Percentiles rank a stretch among this genome's conserved stretches.
These are phyloP conservation scores for Synanthedon vespiformis DNA, from an alignment of 2,888 invertebrate genomes.

Conservation along the genomic window DNA sequence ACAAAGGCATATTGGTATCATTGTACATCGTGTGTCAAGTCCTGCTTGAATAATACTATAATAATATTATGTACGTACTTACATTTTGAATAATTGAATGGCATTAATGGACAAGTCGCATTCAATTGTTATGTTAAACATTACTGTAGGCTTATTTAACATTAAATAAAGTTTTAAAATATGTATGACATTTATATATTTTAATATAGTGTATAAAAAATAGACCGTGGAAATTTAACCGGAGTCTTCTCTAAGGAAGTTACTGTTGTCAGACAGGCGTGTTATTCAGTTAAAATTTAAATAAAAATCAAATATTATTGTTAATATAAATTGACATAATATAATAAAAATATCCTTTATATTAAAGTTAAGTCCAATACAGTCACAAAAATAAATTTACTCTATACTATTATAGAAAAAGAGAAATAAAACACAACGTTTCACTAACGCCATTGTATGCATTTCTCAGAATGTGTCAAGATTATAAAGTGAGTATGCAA, in stretches of 20 bases:
- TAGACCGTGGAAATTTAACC: no score
- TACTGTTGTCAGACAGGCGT: no score
- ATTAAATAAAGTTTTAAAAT: no score
- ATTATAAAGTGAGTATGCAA: neutral
- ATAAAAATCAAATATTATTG: no score
- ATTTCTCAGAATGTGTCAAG: neutral
- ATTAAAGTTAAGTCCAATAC: no score
- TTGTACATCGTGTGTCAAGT: slow-evolving; percentile 22
- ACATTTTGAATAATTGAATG: neutral
- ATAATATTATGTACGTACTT: slow-evolving; percentile 15
- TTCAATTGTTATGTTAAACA: slow-evolving; percentile 26
- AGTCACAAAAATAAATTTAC: no score
- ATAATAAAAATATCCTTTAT: no score
- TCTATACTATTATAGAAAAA: neutral
- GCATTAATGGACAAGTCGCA: slow-evolving; percentile 23
- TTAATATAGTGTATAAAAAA: no score
- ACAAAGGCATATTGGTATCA: slow-evolving; percentile 44
- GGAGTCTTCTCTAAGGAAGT: no score
- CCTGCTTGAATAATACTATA: slow-evolving; percentile 4
- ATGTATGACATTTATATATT: no score
- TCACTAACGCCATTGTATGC: neutral
- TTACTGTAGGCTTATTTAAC: neutral
- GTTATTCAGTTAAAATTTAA: no score
- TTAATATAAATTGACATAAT: no score
- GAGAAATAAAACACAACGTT: neutral